These are phyloP conservation scores for Montipora efflorescens DNA, from an alignment of 64 coral and sea anemone species.

Conservation along the genomic window DNA sequence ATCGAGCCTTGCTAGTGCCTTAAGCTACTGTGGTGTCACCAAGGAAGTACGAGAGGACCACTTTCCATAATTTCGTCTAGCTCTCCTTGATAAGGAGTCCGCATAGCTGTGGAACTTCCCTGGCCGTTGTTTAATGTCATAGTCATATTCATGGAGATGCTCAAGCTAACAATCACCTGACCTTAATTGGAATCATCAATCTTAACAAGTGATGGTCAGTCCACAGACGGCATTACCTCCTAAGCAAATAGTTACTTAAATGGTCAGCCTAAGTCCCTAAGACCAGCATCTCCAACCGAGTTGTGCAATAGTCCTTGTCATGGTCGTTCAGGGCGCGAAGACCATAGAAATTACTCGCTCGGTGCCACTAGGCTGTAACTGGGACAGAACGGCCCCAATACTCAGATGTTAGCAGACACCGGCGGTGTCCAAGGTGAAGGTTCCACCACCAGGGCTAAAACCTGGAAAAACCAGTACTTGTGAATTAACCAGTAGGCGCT, in stretches of 20 bases:
- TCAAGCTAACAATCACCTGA: background rate
- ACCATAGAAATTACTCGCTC: constrained; percentile 51
- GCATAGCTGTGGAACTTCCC: no score
- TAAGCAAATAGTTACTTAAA: constrained; percentile 11
- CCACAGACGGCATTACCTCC: no score
- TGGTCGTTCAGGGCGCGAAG: constrained; percentile 48
- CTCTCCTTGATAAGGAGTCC: no score
- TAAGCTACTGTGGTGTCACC: no score
- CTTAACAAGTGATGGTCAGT: background rate
- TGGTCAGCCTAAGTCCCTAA: constrained; percentile 40
- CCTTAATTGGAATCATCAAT: background rate
- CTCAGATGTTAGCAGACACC: constrained; percentile 12
- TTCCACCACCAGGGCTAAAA: constrained; percentile 9
- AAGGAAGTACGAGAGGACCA: no score
- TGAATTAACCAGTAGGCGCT: background rate
- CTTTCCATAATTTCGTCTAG: no score
- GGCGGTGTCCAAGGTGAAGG: constrained; percentile 29
- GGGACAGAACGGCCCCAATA: constrained; percentile 56
- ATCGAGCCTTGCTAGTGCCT: no score
- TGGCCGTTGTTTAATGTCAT: constrained; percentile 37
- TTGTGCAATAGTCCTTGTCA: constrained; percentile 59
- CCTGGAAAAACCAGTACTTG: constrained; percentile 32
- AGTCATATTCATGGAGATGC: constrained; percentile 41
- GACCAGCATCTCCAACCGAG: constrained; percentile 52
- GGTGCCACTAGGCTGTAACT: constrained; percentile 47